phyloP scores from a whole-genome alignment of 2,888 invertebrate species.

The Tolmerus cingulatus region DNA sequence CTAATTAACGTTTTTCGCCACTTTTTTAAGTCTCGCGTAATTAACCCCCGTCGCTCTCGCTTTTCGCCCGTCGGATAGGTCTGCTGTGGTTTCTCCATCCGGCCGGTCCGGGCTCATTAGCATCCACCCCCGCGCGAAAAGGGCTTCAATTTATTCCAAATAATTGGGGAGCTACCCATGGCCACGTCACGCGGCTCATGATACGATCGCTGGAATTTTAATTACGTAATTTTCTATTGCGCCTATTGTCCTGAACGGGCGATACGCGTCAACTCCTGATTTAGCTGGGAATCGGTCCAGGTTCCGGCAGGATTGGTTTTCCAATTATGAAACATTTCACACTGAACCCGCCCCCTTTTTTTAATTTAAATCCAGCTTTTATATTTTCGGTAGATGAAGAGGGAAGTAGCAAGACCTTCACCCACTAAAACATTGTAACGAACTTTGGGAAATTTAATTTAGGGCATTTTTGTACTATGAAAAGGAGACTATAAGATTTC shows the following conservation, averaged over 20 bases:
- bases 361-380: background rate
- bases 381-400: background rate
- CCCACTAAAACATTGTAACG: background rate
- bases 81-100: background rate
- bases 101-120: constrained; percentile 6
- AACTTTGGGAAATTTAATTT: background rate
- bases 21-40: background rate
- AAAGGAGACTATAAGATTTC: too few relatives aligned
- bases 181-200: background rate
- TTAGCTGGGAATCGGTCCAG: background rate
- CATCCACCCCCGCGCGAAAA: background rate
- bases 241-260: background rate
- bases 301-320: background rate
- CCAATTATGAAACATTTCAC: constrained; percentile 7
- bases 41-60: constrained; percentile 7
- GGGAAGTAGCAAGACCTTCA: background rate
- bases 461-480: too few relatives aligned
- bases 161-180: background rate
- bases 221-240: background rate
- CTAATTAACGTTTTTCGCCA: constrained; percentile 37
- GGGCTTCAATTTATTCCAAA: constrained; percentile 9
- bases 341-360: background rate
- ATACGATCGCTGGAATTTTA: background rate
- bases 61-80: background rate
- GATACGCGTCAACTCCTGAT: background rate